These are phyloP conservation scores for Zaprionus nigranus DNA, from an alignment of 1,140 invertebrate genomes.

Conservation along the genomic window DNA sequence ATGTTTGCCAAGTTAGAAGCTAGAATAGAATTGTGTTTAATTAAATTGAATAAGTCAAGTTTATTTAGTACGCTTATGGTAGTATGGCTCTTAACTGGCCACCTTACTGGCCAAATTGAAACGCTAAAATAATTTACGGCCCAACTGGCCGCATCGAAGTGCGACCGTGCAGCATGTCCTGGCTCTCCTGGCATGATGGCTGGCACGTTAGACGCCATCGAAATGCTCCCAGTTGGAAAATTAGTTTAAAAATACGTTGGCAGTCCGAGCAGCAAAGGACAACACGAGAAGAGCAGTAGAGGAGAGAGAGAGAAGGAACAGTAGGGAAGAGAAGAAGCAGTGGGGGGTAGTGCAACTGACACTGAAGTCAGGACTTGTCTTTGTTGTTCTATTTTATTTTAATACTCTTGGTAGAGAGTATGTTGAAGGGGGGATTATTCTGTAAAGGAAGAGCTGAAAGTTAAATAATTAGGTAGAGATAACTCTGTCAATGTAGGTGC, in stretches of 20 bases:
- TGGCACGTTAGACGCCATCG: conserved; percentile 63
- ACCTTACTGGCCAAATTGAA: conserved; percentile 71
- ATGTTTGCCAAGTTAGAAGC: not conserved
- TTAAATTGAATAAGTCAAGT: conserved; percentile 65
- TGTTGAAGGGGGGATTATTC: not conserved
- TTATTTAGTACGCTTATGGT: conserved; percentile 20
- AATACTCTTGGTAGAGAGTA: not conserved
- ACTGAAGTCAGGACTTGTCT: conserved; percentile 13
- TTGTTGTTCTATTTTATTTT: not conserved
- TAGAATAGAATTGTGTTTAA: conserved; percentile 32
- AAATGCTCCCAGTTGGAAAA: conserved; percentile 81
- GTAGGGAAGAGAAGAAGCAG: not conserved
- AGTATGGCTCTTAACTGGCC: conserved; percentile 30
- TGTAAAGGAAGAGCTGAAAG: not conserved
- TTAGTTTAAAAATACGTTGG: conserved; percentile 79
- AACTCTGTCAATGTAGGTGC: no score
- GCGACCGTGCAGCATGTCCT: conserved; percentile 9
- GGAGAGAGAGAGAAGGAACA: not conserved
- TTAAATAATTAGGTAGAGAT: no score
- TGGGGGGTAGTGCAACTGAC: not conserved
- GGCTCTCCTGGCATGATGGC: conserved; percentile 36
- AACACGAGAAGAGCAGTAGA: not conserved
- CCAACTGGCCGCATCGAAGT: conserved; percentile 43
- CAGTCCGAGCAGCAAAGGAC: conserved; percentile 22
- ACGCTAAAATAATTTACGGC: conserved; percentile 81